phyloP scores from a whole-genome alignment of 2,888 invertebrate genomes.

The Nowickia ferox region DNA sequence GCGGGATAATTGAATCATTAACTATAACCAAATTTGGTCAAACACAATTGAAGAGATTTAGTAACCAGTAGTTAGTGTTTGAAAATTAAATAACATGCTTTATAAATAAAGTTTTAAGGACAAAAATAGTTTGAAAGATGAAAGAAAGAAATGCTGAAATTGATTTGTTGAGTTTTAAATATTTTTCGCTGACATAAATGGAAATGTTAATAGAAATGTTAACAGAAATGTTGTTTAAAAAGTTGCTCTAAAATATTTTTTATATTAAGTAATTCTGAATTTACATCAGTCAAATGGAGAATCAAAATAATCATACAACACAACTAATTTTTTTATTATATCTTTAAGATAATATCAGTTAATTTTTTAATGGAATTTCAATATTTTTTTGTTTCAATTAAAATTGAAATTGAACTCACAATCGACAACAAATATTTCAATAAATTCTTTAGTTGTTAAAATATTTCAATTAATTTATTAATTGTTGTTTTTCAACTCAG shows the following conservation, averaged over 20 bases:
- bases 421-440: too few relatives aligned
- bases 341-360: too few relatives aligned
- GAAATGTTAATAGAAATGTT: background rate
- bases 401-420: too few relatives aligned
- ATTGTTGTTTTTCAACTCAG: too few relatives aligned
- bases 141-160: background rate
- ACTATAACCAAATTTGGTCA: conserved; percentile 80
- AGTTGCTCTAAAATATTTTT: background rate
- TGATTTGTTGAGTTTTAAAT: background rate
- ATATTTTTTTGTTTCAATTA: too few relatives aligned
- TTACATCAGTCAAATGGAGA: too few relatives aligned
- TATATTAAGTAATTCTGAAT: too few relatives aligned
- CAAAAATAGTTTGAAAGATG: background rate
- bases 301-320: too few relatives aligned
- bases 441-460: too few relatives aligned
- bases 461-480: too few relatives aligned
- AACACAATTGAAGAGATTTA: conserved; percentile 32
- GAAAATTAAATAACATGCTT: conserved; percentile 18
- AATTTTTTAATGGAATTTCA: too few relatives aligned
- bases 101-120: conserved; percentile 4
- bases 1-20: conserved; percentile 81
- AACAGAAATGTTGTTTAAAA: background rate
- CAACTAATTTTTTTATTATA: too few relatives aligned
- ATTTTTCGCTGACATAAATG: background rate
- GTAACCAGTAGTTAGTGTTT: conserved; percentile 35